A percentile compares a stretch with the other conserved stretches of the same genome.
Evolutionary conservation across 2,797 vertebrate species (phyloP).

Genomic region (Tympanoctomys barrerae): DNA sequence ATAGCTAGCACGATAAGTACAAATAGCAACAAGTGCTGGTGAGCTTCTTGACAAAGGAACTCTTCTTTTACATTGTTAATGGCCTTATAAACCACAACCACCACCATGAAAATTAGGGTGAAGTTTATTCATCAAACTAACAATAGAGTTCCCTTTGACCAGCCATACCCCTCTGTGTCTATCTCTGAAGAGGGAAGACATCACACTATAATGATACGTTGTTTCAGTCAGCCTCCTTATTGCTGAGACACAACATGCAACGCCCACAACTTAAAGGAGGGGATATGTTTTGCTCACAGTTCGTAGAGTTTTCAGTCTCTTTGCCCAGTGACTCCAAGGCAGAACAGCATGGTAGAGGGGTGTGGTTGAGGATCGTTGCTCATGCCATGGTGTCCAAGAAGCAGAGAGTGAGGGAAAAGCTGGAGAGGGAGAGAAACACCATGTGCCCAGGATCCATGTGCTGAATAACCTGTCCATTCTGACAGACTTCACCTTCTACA

Average conservation of each 20-base stretch:
- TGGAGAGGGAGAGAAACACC: background rate
- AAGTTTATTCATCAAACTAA: background rate
- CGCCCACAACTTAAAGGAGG: background rate
- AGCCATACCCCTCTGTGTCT: background rate
- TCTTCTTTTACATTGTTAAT: background rate
- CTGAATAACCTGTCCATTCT: background rate
- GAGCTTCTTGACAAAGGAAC: background rate
- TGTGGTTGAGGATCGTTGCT: background rate
- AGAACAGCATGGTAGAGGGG: background rate
- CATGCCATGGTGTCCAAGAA: background rate
- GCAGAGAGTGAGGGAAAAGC: background rate
- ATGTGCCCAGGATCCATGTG: background rate
- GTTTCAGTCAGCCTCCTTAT: background rate
- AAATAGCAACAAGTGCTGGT: background rate
- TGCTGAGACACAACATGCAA: background rate
- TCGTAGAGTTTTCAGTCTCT: background rate
- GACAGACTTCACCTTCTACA: background rate
- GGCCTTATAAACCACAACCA: background rate
- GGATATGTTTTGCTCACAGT: background rate
- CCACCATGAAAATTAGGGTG: background rate
- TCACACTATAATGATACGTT: background rate
- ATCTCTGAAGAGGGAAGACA: background rate
- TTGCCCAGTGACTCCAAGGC: background rate
- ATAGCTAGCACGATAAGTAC: background rate
- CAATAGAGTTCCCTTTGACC: background rate